phyloP scores from a whole-genome alignment of 2,888 invertebrate species.

The Achlya flavicornis region DNA sequence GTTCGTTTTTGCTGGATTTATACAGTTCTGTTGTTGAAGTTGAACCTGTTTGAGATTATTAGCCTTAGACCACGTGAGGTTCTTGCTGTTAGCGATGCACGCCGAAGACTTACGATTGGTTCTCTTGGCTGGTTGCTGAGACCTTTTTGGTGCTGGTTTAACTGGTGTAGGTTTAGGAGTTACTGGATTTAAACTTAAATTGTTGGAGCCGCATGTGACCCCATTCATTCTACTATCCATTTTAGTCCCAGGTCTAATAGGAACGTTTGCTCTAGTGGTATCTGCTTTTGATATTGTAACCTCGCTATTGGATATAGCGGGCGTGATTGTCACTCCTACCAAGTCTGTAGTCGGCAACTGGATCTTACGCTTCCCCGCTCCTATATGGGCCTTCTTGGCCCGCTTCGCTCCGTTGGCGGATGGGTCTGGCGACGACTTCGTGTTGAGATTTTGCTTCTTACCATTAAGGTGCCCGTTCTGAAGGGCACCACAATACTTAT shows the following conservation, averaged over 20 bases:
- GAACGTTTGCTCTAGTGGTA: constrained; percentile 58
- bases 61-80: constrained; percentile 78
- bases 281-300: constrained; percentile 51
- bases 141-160: constrained; percentile 63
- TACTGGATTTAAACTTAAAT: constrained; percentile 64
- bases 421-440: constrained; percentile 59
- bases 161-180: constrained; percentile 51
- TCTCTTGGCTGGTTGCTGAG: constrained; percentile 56
- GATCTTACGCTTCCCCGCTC: constrained; percentile 56
- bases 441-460: constrained; percentile 56
- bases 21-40: constrained; percentile 72
- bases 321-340: constrained; percentile 55
- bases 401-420: constrained; percentile 63
- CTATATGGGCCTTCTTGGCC: constrained; percentile 45
- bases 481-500: constrained; percentile 49
- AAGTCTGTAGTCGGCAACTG: constrained; percentile 60
- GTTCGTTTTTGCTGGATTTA: constrained; percentile 51
- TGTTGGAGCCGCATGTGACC: constrained; percentile 77
- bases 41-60: constrained; percentile 77
- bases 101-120: constrained; percentile 77
- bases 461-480: constrained; percentile 62
- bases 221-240: constrained; percentile 77
- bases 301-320: constrained; percentile 54
- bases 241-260: constrained; percentile 76
- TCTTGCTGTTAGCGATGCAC: constrained; percentile 78